phyloP scores from a whole-genome alignment of 2,113 vertebrate genomes.

The Campylomormyrus numenius region DNA sequence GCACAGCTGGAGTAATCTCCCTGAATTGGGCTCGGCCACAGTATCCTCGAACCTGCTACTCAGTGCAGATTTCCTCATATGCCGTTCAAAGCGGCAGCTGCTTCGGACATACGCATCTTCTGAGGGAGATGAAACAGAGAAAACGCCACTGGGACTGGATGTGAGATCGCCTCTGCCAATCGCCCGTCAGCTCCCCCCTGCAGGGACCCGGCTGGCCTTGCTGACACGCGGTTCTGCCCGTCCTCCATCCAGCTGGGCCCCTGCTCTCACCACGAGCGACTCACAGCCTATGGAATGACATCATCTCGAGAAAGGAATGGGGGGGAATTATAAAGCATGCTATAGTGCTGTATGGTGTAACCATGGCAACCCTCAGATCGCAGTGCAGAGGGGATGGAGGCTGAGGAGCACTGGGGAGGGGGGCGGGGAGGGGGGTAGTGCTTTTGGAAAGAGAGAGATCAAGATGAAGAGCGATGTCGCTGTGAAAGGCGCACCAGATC shows the following conservation, averaged over 20 bases:
- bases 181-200: no score
- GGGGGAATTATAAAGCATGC: constrained; percentile 20
- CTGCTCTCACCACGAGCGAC: not conserved
- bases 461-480: not conserved
- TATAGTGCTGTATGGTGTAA: constrained; percentile 47
- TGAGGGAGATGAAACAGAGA: not conserved
- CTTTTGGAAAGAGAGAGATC: not conserved
- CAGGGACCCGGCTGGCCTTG: not conserved
- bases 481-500: not conserved
- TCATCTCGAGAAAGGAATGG: constrained; percentile 44
- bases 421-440: not conserved
- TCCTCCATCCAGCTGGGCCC: not conserved
- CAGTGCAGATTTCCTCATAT: not conserved
- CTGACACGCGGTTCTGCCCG: not conserved
- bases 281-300: constrained; percentile 33
- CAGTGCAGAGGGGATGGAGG: constrained; percentile 30
- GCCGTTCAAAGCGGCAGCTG: not conserved
- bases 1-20: not conserved
- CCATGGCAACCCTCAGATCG: constrained; percentile 49
- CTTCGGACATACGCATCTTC: not conserved
- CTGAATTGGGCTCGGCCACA: not conserved
- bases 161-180: not conserved
- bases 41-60: not conserved
- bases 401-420: constrained; percentile 32
- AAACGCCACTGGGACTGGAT: not conserved